These are phyloP conservation scores for Furcula furcula DNA, from an alignment of 2,888 invertebrate genomes.

Conservation along the genomic window DNA sequence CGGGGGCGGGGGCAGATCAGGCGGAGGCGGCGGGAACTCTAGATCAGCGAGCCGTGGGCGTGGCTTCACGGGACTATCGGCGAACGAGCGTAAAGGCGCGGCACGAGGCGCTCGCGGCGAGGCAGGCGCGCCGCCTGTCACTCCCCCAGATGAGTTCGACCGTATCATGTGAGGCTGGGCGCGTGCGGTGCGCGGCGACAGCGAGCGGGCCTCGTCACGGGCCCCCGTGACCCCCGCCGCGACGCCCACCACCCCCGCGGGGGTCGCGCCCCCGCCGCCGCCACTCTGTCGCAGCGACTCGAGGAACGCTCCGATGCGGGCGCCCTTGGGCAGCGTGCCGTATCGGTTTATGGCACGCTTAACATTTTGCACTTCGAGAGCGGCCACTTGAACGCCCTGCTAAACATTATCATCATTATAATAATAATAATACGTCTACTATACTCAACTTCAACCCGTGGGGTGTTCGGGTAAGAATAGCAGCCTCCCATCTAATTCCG, in stretches of 20 bases:
- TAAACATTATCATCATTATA: constrained; percentile 12
- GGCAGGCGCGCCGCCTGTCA: constrained; percentile 79
- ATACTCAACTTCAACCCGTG: no score
- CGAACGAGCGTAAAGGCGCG: constrained; percentile 77
- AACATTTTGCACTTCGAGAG: constrained; percentile 97
- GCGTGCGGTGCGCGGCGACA: constrained; percentile 85
- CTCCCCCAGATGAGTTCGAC: constrained; percentile 93
- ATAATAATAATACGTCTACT: no score
- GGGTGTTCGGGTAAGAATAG: no score
- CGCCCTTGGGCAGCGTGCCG: constrained; percentile 98
- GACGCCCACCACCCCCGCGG: no score
- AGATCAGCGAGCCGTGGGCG: constrained; percentile 90
- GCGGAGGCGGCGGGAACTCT: constrained; percentile 93
- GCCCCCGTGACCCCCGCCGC: constrained; percentile 66
- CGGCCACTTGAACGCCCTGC: constrained; percentile 90
- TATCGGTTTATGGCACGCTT: constrained; percentile 96
- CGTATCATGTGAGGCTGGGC: constrained; percentile 92
- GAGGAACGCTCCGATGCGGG: constrained; percentile 97
- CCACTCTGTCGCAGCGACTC: constrained; percentile 95
- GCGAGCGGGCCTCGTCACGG: constrained; percentile 70
- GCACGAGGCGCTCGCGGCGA: constrained; percentile 61
- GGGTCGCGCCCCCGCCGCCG: constrained; percentile 30
- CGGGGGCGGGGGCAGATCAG: constrained; percentile 90
- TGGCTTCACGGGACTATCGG: constrained; percentile 87
- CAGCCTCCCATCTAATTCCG: no score